Conservation (phyloP, 2,113 vertebrate genomes). For the Pituophis catenifer region DNA sequence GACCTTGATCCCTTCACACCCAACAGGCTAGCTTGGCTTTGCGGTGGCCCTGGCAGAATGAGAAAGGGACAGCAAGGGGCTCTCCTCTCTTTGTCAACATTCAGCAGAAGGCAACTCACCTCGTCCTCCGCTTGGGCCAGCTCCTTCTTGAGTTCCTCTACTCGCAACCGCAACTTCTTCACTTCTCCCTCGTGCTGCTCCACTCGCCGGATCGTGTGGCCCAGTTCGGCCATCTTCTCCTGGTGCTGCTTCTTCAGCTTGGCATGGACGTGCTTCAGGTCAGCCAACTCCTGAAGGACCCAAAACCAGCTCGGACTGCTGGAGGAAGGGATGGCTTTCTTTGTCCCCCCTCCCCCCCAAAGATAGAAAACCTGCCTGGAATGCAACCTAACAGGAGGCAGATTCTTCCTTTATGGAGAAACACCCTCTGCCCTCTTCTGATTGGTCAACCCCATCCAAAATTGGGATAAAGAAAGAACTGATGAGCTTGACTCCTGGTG, state of each 20-base stretch:
- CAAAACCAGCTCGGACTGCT: neutral
- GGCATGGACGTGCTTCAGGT: conserved; percentile 88
- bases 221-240: conserved; percentile 88
- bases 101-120: conserved; percentile 61
- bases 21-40: neutral
- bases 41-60: neutral
- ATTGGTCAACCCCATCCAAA: neutral
- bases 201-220: conserved; percentile 85
- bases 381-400: neutral
- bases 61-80: neutral
- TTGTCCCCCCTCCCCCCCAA: neutral
- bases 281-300: conserved; percentile 81
- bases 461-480: neutral
- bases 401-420: neutral
- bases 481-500: neutral
- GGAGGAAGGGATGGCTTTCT: fast-evolving
- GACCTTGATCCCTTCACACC: neutral
- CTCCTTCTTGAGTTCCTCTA: conserved; percentile 97
- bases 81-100: too few species aligned
- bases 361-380: neutral
- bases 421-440: neutral
- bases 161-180: conserved; percentile 89
- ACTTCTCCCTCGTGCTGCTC: conserved; percentile 92
- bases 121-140: conserved; percentile 94
- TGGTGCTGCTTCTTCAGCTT: conserved; percentile 97